A percentile compares a stretch with the other conserved stretches of the same genome.
Evolutionary conservation across 1,140 invertebrate genomes (phyloP).

Genomic region (Geopemphigus sp.): DNA sequence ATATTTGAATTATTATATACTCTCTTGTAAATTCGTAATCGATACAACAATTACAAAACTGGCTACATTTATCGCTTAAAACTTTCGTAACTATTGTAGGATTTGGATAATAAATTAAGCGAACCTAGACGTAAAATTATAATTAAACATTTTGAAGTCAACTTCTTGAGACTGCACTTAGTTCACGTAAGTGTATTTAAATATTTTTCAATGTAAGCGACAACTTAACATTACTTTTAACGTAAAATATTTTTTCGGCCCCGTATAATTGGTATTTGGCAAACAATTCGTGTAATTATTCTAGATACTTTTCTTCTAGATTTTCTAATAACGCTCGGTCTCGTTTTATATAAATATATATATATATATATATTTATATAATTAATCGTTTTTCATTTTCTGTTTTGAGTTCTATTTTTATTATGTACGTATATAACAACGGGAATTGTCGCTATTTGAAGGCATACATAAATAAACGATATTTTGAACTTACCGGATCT

Average conservation of each 20-base stretch:
- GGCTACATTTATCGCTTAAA: slow-evolving; percentile 33
- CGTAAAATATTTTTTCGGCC: neutral
- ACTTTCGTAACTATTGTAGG: neutral
- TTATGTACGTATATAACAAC: neutral
- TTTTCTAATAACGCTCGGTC: slow-evolving; percentile 16
- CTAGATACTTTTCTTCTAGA: slow-evolving; percentile 7
- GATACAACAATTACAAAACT: neutral
- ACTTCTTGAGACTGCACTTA: slow-evolving; percentile 42
- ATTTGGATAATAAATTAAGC: neutral
- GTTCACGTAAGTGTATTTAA: neutral
- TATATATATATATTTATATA: no score
- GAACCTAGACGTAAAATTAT: neutral
- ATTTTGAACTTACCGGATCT: slow-evolving; percentile 68
- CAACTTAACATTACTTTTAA: no score
- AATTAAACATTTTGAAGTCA: slow-evolving; percentile 34
- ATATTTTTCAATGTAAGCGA: neutral
- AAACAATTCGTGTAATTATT: neutral
- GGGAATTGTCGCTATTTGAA: neutral
- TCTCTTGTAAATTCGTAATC: neutral
- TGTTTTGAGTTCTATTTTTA: neutral
- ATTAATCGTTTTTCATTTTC: neutral
- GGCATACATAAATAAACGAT: neutral
- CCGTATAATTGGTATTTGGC: neutral
- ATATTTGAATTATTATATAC: no score
- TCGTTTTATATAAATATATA: neutral